These are phyloP conservation scores for Cherax quadricarinatus DNA, from an alignment of 1,140 invertebrate species.

Conservation along the genomic window DNA sequence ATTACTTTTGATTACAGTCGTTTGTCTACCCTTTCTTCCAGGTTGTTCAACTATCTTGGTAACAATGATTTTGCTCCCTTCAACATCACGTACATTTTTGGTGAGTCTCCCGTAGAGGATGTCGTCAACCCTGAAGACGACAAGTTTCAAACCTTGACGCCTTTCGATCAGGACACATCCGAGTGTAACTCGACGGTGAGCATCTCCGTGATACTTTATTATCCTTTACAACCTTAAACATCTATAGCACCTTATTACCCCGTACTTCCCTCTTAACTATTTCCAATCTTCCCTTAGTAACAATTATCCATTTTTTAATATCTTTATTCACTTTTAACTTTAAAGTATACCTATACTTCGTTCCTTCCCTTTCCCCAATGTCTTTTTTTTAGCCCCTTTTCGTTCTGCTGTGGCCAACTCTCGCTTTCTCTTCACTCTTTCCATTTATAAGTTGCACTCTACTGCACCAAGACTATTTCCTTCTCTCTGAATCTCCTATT, in stretches of 20 bases:
- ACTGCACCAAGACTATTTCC: neutral
- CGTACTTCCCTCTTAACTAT: neutral
- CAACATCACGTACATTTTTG: constrained; percentile 84
- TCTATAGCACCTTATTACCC: neutral
- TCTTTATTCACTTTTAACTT: no score
- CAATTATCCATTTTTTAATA: no score
- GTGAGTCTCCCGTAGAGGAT: neutral
- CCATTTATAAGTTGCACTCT: neutral
- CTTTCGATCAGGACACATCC: constrained; percentile 1
- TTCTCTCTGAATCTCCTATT: neutral
- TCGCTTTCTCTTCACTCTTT: no score
- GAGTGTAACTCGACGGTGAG: constrained; percentile 26
- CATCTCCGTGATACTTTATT: neutral
- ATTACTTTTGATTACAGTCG: no score
- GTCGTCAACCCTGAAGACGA: neutral
- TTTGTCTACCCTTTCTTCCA: neutral
- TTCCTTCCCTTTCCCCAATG: no score
- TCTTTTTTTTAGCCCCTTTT: no score
- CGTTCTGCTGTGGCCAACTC: no score
- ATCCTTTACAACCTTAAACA: no score
- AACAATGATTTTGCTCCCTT: constrained; percentile 86
- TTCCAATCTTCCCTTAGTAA: no score
- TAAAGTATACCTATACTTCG: no score
- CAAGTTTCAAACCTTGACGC: neutral
- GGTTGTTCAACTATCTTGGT: constrained; percentile 69